Base-by-base conservation (phyloP, 2,113 vertebrate species). In the Hiodon tergisus region DNA sequence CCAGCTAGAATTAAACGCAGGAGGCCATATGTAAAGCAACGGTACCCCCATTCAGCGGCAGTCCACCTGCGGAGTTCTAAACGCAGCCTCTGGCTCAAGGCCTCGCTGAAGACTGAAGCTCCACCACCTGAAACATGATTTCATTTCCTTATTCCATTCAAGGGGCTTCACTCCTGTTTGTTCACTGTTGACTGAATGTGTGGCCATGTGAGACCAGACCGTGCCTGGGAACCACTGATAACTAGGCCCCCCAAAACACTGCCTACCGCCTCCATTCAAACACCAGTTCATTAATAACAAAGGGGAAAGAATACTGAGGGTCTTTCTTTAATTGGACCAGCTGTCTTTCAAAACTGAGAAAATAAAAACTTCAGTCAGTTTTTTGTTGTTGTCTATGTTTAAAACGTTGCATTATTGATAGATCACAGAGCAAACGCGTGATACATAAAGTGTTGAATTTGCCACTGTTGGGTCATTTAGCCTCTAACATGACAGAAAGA, bases 221-320 rank as follows among this genome's bases (percentile, higher is more conserved):
- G 62, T 79, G 76, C 86, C 88, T 90, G 89, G 85, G 77, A 84
- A 73, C 83, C 81, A 69, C 88, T 89, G 88, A 91, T 91, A 92
- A 90, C 83, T 82, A 81, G 78, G 78, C 73, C 67, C 72, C 75
- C 71, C 16, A 73, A 73, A 71, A 80, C 78, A 60, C 77, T 62
- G 74, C 67, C 68, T 71, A 17, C 48, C 61, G 75, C 74, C 58
- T 78, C 79, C 75, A 77, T 80, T 81, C 80, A 79, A 74, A 81
- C 74, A 75, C 76, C 50, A 46, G 46, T 82, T 88, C 87, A 90
- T 91, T 88, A 88, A 90, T 88, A 83, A 73, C 68, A 72, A 78
- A 83, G 81, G 81, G 75, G 48, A 76, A 78, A 84, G 73, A 76
- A 77, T 76, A 73, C 46, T 73, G 52, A 4, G 75, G 75, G 75